phyloP scores from a whole-genome alignment of 2,888 invertebrate genomes.

The Pteria penguin region DNA sequence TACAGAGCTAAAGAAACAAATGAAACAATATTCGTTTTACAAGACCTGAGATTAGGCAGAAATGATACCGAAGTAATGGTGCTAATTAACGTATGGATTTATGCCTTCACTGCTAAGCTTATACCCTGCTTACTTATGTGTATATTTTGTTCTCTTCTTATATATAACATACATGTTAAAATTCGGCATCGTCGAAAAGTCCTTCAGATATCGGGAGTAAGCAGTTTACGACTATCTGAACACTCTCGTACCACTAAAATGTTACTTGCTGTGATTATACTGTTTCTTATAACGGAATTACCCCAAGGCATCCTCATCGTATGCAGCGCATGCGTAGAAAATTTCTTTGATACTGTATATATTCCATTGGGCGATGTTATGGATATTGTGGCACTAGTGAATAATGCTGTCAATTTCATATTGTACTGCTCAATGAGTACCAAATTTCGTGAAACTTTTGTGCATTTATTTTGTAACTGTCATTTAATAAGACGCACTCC shows the following conservation, averaged over 20 bases:
- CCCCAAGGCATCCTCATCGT: constrained; percentile 89
- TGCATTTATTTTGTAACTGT: constrained; percentile 63
- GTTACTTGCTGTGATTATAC: constrained; percentile 90
- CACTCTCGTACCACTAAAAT: constrained; percentile 90
- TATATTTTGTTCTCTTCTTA: constrained; percentile 82
- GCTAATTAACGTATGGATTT: constrained; percentile 89
- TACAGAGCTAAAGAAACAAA: constrained; percentile 52
- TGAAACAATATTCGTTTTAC: constrained; percentile 60
- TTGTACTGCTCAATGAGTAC: constrained; percentile 96
- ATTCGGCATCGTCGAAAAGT: constrained; percentile 67
- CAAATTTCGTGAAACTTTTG: constrained; percentile 87
- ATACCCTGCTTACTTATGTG: constrained; percentile 93
- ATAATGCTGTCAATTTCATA: constrained; percentile 95
- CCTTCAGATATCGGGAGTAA: constrained; percentile 67
- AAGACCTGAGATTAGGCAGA: constrained; percentile 61
- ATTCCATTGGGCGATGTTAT: constrained; percentile 86
- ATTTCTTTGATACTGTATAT: constrained; percentile 85
- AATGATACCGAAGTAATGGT: constrained; percentile 65
- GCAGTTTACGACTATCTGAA: constrained; percentile 65
- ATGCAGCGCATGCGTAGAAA: constrained; percentile 86
- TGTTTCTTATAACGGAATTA: constrained; percentile 93
- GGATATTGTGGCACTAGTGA: constrained; percentile 93
- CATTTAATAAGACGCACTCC: constrained; percentile 18
- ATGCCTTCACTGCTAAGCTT: constrained; percentile 94
- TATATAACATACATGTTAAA: constrained; percentile 72